A percentile compares a stretch with the other conserved stretches of the same genome.
These are phyloP conservation scores for Plectrocnemia conspersa DNA, from an alignment of 1,140 invertebrate genomes.

Conservation along the genomic window DNA sequence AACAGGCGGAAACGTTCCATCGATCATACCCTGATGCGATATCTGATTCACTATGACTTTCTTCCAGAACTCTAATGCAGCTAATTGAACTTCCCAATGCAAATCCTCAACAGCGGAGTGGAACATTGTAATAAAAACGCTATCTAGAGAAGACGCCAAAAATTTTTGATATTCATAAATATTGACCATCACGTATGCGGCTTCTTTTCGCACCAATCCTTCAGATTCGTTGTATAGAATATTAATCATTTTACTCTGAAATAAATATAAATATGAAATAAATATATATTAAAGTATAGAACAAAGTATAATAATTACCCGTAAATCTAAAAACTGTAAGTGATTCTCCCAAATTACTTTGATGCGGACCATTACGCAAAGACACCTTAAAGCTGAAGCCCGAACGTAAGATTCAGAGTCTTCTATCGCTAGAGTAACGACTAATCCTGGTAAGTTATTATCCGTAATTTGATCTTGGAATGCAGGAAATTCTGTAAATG, in stretches of 20 bases:
- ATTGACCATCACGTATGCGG: constrained; percentile 58
- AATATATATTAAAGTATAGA: neutral
- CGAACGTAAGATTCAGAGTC: constrained; percentile 69
- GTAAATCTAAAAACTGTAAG: constrained; percentile 56
- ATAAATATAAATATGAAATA: constrained; percentile 27
- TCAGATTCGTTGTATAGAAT: constrained; percentile 65
- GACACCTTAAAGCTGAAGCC: constrained; percentile 64
- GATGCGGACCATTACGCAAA: constrained; percentile 61
- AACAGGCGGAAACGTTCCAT: constrained; percentile 68
- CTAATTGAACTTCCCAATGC: constrained; percentile 74
- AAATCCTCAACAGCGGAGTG: constrained; percentile 63
- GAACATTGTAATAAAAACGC: constrained; percentile 51
- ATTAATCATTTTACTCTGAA: constrained; percentile 58
- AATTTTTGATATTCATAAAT: constrained; percentile 63
- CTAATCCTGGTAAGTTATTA: constrained; percentile 59
- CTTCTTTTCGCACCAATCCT: constrained; percentile 68
- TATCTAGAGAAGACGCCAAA: constrained; percentile 47
- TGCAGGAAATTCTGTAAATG: constrained; percentile 65
- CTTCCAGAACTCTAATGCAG: constrained; percentile 66
- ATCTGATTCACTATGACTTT: constrained; percentile 60
- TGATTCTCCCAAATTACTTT: constrained; percentile 60
- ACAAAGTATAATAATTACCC: constrained; percentile 48
- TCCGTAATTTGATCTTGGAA: constrained; percentile 67
- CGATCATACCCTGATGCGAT: constrained; percentile 71
- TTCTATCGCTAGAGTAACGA: constrained; percentile 58